These are phyloP conservation scores for Tinea pellionella DNA, from an alignment of 2,888 invertebrate species.

Conservation along the genomic window DNA sequence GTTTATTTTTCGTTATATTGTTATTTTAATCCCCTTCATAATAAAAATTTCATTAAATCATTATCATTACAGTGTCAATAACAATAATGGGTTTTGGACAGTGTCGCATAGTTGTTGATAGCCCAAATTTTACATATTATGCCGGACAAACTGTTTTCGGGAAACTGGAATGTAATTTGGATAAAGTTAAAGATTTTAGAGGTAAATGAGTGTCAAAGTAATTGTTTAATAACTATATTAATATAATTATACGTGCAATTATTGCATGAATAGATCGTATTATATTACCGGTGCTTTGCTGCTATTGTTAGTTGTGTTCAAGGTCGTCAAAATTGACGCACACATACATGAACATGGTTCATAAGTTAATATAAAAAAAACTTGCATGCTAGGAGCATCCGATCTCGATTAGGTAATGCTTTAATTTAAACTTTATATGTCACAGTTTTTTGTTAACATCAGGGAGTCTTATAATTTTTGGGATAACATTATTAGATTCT, in stretches of 20 bases:
- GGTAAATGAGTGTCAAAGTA: slow-evolving; percentile 31
- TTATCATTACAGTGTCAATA: too few relatives aligned
- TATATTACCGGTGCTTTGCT: not conserved
- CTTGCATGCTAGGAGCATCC: not conserved
- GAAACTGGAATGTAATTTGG: slow-evolving; percentile 38
- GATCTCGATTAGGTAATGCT: too few relatives aligned
- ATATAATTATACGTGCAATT: not conserved
- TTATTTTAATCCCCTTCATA: not conserved
- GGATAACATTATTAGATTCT: too few relatives aligned
- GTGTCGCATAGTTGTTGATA: slow-evolving; percentile 40
- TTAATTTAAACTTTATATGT: too few relatives aligned
- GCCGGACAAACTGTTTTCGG: slow-evolving; percentile 44
- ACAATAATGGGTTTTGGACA: slow-evolving; percentile 47
- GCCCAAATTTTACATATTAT: slow-evolving; percentile 39
- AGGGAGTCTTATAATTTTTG: not conserved
- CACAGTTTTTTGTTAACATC: not conserved
- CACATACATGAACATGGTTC: not conserved
- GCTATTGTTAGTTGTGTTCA: not conserved
- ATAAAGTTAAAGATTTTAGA: slow-evolving; percentile 45
- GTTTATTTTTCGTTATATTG: not conserved
- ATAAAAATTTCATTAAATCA: not conserved
- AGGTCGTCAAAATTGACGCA: not conserved
- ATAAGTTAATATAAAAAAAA: not conserved
- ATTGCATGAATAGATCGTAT: not conserved
- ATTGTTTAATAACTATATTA: not conserved